A percentile compares a stretch with the other conserved stretches of the same genome.
phyloP scores from a whole-genome alignment of 2,113 vertebrate genomes.

The Seriola rivoliana region DNA sequence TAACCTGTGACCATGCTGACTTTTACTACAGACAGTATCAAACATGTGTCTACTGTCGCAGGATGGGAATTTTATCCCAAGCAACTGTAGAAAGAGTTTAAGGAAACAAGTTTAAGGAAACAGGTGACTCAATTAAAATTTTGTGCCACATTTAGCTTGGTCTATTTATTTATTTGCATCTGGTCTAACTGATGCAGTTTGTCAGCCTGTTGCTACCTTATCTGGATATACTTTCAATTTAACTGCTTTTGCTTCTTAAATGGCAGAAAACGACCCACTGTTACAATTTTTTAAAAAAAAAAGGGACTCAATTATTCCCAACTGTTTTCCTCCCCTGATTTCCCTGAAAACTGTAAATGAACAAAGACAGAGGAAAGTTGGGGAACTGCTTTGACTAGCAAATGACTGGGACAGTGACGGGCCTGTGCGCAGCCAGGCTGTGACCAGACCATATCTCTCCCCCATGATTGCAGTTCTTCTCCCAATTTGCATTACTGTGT shows the following conservation, averaged over 20 bases:
- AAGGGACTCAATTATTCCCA: slow-evolving; percentile 41
- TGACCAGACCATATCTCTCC: slow-evolving; percentile 71
- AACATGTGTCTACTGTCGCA: neutral
- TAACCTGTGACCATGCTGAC: neutral
- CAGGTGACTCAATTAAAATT: neutral
- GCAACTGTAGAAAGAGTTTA: neutral
- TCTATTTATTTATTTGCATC: slow-evolving; percentile 54
- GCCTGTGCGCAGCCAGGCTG: slow-evolving; percentile 56
- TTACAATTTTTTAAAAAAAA: neutral
- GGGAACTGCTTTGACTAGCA: slow-evolving; percentile 82
- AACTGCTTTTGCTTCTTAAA: slow-evolving; percentile 12
- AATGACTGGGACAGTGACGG: slow-evolving; percentile 76
- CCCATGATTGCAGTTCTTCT: slow-evolving; percentile 73
- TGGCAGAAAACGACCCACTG: neutral
- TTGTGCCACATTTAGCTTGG: neutral
- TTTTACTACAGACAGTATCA: neutral
- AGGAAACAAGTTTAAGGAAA: neutral
- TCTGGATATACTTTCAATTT: neutral
- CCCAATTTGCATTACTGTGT: slow-evolving; percentile 83
- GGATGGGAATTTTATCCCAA: neutral
- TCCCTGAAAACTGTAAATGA: slow-evolving; percentile 85
- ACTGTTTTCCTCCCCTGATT: slow-evolving; percentile 75
- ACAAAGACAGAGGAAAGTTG: slow-evolving; percentile 79
- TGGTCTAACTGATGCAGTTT: slow-evolving; percentile 25
- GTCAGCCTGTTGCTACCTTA: neutral